Evolutionary conservation across 2,797 vertebrate genomes (phyloP).

Genomic region (Danio choprae): DNA sequence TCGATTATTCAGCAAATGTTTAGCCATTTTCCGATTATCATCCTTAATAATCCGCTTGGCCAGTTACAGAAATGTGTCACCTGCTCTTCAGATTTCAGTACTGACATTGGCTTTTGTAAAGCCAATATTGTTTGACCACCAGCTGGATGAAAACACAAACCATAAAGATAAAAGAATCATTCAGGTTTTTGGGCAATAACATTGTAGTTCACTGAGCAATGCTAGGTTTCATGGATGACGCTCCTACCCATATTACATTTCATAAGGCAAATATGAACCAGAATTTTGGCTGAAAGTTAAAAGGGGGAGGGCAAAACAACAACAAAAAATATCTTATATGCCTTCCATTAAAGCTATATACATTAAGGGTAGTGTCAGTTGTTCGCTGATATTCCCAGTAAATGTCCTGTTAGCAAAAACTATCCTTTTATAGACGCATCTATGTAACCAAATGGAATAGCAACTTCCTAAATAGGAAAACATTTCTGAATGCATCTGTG

Average conservation of each 20-base stretch:
- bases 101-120: background rate
- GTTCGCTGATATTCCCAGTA: background rate
- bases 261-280: conserved; percentile 76
- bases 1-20: background rate
- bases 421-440: conserved; percentile 52
- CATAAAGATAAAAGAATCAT: background rate
- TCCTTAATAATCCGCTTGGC: background rate
- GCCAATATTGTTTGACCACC: background rate
- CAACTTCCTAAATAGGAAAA: background rate
- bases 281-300: conserved; percentile 39
- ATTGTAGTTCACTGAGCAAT: background rate
- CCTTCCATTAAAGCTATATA: conserved; percentile 21
- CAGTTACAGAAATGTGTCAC: background rate
- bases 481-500: background rate
- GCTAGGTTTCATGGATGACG: conserved; percentile 58
- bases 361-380: conserved; percentile 22
- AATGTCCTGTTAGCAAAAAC: conserved; percentile 62
- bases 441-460: background rate
- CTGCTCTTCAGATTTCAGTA: background rate
- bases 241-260: conserved; percentile 57
- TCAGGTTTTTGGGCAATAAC: background rate
- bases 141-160: background rate
- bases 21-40: background rate
- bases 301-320: background rate
- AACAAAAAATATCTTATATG: conserved; percentile 19